These are phyloP conservation scores for Agrochola macilenta DNA, from an alignment of 2,888 invertebrate species.

Conservation along the genomic window DNA sequence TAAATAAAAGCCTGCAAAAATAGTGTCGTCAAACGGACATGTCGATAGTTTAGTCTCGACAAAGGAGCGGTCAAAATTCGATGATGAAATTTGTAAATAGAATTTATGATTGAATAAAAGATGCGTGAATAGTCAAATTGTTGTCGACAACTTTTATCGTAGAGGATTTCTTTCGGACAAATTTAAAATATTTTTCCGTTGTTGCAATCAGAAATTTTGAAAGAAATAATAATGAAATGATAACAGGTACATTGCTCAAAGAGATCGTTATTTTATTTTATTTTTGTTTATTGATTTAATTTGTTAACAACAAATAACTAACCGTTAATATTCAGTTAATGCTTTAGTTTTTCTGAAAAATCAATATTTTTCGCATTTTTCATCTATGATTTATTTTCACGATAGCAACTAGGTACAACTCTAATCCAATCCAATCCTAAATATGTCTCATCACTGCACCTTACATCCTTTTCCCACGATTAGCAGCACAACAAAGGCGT, in stretches of 20 bases:
- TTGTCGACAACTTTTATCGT: not conserved
- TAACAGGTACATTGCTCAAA: not conserved
- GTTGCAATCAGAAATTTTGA: not conserved
- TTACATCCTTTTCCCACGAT: conserved; percentile 61
- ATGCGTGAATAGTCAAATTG: not conserved
- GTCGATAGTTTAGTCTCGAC: conserved; percentile 9
- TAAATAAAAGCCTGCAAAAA: conserved; percentile 26
- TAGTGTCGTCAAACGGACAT: conserved; percentile 13
- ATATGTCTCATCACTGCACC: conserved; percentile 45
- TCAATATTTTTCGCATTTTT: not conserved
- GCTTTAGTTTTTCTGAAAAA: no score
- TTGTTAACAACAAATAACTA: no score
- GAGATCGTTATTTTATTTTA: no score
- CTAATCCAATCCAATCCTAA: conserved; percentile 15
- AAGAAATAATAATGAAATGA: not conserved
- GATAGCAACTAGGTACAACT: not conserved
- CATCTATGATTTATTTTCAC: not conserved
- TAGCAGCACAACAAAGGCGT: conserved; percentile 57
- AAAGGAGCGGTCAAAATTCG: not conserved
- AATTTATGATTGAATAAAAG: conserved; percentile 9
- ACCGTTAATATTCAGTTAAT: no score
- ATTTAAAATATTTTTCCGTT: not conserved
- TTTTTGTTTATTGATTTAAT: no score
- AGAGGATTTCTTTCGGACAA: not conserved
- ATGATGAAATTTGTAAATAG: not conserved